Percentiles rank a stretch among this genome's conserved stretches.
phyloP scores from a whole-genome alignment of 1,140 invertebrate species.

The Luehdorfia chinensis region DNA sequence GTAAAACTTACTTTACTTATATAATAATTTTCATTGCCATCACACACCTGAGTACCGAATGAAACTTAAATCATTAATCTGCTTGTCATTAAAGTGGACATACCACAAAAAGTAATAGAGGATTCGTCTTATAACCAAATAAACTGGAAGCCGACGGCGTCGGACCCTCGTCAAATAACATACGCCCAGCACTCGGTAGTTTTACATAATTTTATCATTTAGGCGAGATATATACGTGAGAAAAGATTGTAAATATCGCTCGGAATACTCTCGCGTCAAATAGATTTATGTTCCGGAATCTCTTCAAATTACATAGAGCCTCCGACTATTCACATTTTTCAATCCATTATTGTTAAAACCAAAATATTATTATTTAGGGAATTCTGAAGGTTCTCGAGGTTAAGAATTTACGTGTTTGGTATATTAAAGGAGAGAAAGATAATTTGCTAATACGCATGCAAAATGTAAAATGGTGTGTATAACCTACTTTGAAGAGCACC shows the following conservation, averaged over 20 bases:
- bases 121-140: slow-evolving; percentile 12
- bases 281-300: no score
- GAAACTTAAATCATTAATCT: slow-evolving; percentile 3
- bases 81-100: neutral
- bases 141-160: neutral
- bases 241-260: slow-evolving; percentile 15
- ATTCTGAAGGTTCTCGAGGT: no score
- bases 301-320: no score
- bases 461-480: no score
- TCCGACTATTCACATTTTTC: no score
- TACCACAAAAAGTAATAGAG: slow-evolving; percentile 20
- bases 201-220: slow-evolving; percentile 41
- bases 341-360: no score
- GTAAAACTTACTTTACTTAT: neutral
- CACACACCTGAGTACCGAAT: neutral
- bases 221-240: slow-evolving; percentile 24
- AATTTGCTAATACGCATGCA: no score
- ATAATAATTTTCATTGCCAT: neutral
- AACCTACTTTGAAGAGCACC: no score
- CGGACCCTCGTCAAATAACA: slow-evolving; percentile 29
- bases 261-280: neutral
- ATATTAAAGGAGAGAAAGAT: no score
- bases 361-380: no score
- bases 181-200: slow-evolving; percentile 18
- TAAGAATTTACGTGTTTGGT: no score